Evolutionary conservation across 2,888 invertebrate species (phyloP).

Genomic region (Philonicus albiceps): DNA sequence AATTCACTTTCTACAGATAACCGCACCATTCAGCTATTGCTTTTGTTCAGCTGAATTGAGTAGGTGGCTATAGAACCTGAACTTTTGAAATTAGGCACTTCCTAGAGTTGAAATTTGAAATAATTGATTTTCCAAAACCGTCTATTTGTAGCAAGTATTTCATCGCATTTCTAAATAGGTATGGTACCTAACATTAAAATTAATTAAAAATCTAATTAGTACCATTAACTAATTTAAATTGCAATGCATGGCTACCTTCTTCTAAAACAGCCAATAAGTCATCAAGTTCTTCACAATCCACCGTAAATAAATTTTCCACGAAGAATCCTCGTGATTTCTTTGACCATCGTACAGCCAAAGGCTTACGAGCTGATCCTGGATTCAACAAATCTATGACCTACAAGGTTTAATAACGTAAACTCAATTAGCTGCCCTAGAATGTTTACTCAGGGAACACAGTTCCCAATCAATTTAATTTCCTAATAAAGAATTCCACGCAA

Average conservation of each 20-base stretch:
- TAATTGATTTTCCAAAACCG: too few relatives aligned
- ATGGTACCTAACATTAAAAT: neutral
- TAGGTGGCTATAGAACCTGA: too few relatives aligned
- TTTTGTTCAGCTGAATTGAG: neutral
- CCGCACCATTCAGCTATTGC: neutral
- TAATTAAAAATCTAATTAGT: neutral
- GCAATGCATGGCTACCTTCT: constrained; percentile 73
- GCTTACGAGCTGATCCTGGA: constrained; percentile 78
- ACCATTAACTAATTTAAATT: neutral
- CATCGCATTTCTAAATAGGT: too few relatives aligned
- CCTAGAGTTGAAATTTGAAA: too few relatives aligned
- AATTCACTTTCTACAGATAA: neutral
- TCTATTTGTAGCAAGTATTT: too few relatives aligned
- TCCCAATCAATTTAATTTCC: neutral
- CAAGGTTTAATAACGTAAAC: constrained; percentile 49
- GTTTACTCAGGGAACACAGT: neutral
- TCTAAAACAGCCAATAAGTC: constrained; percentile 92
- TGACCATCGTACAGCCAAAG: constrained; percentile 91
- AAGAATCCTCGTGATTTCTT: constrained; percentile 93
- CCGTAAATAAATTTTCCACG: constrained; percentile 94
- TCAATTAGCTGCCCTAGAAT: neutral
- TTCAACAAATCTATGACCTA: constrained; percentile 94
- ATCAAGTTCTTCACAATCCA: constrained; percentile 92
- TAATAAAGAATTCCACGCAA: constrained; percentile 43
- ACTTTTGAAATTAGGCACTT: too few relatives aligned